A percentile compares a stretch with the other conserved stretches of the same genome.
phyloP scores from a whole-genome alignment of 2,888 invertebrate species.

The Apamea epomidion region DNA sequence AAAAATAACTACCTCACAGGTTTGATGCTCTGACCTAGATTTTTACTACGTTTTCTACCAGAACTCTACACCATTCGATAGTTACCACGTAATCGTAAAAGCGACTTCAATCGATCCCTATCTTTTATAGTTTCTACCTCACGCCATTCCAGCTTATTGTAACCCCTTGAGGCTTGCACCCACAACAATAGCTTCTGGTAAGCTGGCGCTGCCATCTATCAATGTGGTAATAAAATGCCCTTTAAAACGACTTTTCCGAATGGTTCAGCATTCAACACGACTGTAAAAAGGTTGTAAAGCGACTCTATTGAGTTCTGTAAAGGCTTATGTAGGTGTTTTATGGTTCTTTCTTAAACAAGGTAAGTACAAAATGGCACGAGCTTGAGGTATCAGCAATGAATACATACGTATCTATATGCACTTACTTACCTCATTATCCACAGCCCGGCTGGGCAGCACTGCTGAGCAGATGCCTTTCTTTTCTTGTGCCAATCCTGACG shows the following conservation, averaged over 20 bases:
- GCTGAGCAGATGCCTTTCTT: no score
- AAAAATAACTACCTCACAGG: background rate
- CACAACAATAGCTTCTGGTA: slow-evolving; percentile 33
- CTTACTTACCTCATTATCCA: background rate
- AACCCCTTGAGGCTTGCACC: slow-evolving; percentile 33
- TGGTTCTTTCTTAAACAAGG: slow-evolving; percentile 9
- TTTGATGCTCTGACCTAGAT: slow-evolving; percentile 2
- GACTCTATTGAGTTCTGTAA: slow-evolving; percentile 39
- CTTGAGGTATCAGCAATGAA: background rate
- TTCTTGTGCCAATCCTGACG: no score
- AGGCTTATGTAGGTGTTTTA: slow-evolving; percentile 34
- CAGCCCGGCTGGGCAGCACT: no score
- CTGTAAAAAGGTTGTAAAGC: slow-evolving; percentile 58
- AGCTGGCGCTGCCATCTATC: slow-evolving; percentile 33
- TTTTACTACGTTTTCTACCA: slow-evolving; percentile 4
- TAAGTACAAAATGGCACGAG: background rate
- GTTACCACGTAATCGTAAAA: slow-evolving; percentile 39
- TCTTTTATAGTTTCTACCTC: slow-evolving; percentile 42
- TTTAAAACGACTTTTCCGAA: slow-evolving; percentile 46
- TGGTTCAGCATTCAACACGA: slow-evolving; percentile 44
- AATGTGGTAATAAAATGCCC: slow-evolving; percentile 49
- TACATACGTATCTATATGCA: background rate
- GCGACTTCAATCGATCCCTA: slow-evolving; percentile 13
- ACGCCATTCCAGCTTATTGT: slow-evolving; percentile 36
- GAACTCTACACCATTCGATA: slow-evolving; percentile 1